Conservation (phyloP, 2,113 vertebrate genomes). For the Neodontobutis hainanensis region DNA sequence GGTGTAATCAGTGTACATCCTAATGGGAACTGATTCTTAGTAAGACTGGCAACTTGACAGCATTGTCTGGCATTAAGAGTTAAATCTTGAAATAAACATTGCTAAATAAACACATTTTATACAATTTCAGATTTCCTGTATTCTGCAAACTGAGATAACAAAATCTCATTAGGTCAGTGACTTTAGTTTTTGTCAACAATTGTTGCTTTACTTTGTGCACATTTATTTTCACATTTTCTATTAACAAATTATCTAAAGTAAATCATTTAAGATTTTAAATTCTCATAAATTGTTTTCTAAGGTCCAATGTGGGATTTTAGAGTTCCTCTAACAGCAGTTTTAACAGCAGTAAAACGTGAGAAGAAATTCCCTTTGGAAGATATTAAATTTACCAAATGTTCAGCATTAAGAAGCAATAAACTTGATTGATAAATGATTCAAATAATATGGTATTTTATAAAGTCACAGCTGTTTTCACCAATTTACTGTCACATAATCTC, state of each 20-base stretch:
- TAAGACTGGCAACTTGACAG: no score
- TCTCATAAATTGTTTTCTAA: not conserved
- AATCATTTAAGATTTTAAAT: not conserved
- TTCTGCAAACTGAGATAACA: no score
- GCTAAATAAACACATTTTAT: no score
- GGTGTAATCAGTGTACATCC: no score
- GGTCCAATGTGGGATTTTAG: not conserved
- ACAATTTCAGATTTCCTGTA: no score
- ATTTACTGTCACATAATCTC: not conserved
- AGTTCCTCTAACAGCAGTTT: not conserved
- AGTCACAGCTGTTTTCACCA: slow-evolving; percentile 4
- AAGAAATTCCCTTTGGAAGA: slow-evolving; percentile 2
- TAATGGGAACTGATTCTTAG: no score
- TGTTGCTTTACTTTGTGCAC: no score
- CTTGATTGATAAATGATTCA: slow-evolving; percentile 11
- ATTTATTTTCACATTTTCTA: no score
- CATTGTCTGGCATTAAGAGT: no score
- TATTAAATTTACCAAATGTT: slow-evolving; percentile 5
- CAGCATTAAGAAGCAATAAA: slow-evolving; percentile 2
- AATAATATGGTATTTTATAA: slow-evolving; percentile 8
- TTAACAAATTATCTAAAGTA: not conserved
- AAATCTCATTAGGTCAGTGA: no score
- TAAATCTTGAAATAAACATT: no score
- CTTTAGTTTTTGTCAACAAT: no score
- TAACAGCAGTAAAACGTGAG: slow-evolving; percentile 5